Base-by-base conservation (phyloP, 2,113 vertebrate genomes). In the Rhegmatorhina hoffmannsi region DNA sequence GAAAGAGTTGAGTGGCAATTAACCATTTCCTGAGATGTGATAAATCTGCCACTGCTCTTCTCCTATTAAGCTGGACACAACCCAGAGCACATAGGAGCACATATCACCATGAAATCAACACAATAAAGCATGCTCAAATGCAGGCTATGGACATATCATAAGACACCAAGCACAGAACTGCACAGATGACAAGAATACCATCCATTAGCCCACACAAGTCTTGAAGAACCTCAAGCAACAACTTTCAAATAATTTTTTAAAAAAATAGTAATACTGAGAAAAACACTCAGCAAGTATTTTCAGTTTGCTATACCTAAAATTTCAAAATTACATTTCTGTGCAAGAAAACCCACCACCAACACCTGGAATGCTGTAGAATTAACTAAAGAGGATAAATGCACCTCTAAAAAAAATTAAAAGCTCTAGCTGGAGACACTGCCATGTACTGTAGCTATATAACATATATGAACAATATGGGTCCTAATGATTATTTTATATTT, bases 21-120 rank as follows among this genome's bases (percentile, higher is more conserved):
- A 95, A 89, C 91, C 59, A 58, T 94, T 96, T 84, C 86, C 25
- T 83, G 67, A 90, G 56, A 77, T 73, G 58, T 67, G 60, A 96
- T 77, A 77, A 93, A 94, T 63, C 87, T 46, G 73, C 87, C 84
- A 77, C n/a, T 89, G 70, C 50, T 95, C 80, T 90, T 81, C 83
- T 74, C 83, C 81, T 89, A 64, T 73, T 59, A 92, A 77, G 49
- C 36, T 77, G 56, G 66, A 86, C 40, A 96, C 82, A 36, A 58
- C 69, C 58, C 88, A 97, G 72, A 92, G 77, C 52, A 95, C 28
- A 62, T 21, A 72, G 1, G 46, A 92, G 67, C 74, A 93, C 24
- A 25, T 13, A 78, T 5, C 52, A 90, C 90, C 67, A 64, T 29
- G 38, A 91, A 63, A 67, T 64, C 79, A 84, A 64, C 43, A 31